phyloP scores from a whole-genome alignment of 2,888 invertebrate genomes.

The Muschampia plurimacula region DNA sequence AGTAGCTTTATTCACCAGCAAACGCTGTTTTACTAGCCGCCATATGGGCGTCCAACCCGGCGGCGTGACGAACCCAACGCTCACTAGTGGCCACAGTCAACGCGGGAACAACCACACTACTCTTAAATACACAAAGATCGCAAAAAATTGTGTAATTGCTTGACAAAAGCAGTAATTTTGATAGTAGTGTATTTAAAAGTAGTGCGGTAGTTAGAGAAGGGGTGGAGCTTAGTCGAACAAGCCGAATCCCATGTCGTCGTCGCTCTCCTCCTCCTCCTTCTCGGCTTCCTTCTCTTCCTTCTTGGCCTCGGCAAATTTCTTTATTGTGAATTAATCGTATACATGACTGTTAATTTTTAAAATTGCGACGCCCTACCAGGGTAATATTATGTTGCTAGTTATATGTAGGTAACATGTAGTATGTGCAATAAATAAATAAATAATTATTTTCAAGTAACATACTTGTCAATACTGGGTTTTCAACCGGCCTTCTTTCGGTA shows the following conservation, averaged over 20 bases:
- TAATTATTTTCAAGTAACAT: too few relatives aligned
- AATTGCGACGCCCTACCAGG: too few relatives aligned
- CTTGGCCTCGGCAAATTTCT: conserved; percentile 78
- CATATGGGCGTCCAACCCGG: conserved; percentile 80
- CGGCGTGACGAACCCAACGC: conserved; percentile 62
- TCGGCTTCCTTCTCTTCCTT: conserved; percentile 91
- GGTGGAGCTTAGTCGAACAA: conserved; percentile 91
- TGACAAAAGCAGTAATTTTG: not conserved
- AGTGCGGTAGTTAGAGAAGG: not conserved
- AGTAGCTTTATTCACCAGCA: conserved; percentile 68
- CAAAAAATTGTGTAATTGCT: not conserved
- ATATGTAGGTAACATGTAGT: too few relatives aligned
- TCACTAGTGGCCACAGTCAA: conserved; percentile 53
- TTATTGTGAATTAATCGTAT: too few relatives aligned
- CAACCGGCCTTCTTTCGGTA: not conserved
- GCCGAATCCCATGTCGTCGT: conserved; percentile 99
- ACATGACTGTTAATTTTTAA: too few relatives aligned
- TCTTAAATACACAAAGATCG: not conserved
- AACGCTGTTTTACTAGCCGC: conserved; percentile 66
- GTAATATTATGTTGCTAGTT: too few relatives aligned
- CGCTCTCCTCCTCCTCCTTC: conserved; percentile 92
- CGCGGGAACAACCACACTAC: conserved; percentile 26
- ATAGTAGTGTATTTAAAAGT: not conserved
- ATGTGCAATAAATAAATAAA: too few relatives aligned
- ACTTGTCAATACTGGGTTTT: too few relatives aligned